Base-by-base conservation (phyloP, 2,797 vertebrate species). In the Eulemur rubriventer region DNA sequence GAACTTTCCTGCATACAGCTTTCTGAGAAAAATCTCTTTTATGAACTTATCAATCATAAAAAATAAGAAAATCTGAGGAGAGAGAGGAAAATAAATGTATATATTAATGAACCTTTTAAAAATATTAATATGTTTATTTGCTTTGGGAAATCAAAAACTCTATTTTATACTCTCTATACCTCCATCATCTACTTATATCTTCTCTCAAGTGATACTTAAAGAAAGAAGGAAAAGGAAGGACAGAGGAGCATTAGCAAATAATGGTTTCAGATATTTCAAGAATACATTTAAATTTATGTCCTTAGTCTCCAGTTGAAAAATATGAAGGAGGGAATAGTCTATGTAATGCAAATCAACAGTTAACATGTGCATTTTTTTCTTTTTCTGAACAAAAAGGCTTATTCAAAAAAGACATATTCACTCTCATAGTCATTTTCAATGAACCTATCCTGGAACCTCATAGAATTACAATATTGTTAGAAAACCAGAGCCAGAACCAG, bases 11-110 rank as follows among this genome's bases (percentile, higher is more conserved):
- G 20, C 30, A 38, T 87, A 1, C 3, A 69, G 61, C 14, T 80
- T 83, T 95, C 38, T 84, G 59, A 70, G 59, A 83, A 88, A 92
- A 85, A 61, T 55, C 3, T 78, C 11, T 61, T 80, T 52, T 33
- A 61, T 28, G 30, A 82, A 95, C 43, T 67, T 93, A 33, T 75
- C 30, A 76, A 18, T 90, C 20, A 78, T 73, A 79, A 96, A 72
- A 89, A 87, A 63, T 8, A 55, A 89, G 46, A 69, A 75, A 50
- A 43, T 76, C 85, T 80, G 20, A 70, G 35, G 59, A 28, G 10
- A 38, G 73, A 86, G 69, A 86, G 35, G 9, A 80, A 85, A 94
- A 93, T 70, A 96, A 95, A 93, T 67, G 8, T 3, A 55, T 35
- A 35, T 48, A 65, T 75, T 28, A 63, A 28, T 52, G 28, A 24